Conservation (phyloP, 2,888 invertebrate species). For the Cecidostiba fungosa region DNA sequence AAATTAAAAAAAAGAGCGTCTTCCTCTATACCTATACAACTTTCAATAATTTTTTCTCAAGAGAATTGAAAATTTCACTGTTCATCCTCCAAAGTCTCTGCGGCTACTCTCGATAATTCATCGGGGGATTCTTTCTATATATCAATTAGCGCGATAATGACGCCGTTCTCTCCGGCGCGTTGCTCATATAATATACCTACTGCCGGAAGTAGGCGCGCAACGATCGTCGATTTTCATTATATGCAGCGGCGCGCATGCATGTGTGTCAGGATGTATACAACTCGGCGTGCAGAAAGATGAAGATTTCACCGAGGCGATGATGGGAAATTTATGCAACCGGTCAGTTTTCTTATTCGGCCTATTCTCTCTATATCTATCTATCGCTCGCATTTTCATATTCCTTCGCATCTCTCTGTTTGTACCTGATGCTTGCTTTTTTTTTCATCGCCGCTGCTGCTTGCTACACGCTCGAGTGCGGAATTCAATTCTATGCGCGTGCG, state of each 20-base stretch:
- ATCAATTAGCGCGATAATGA: constrained; percentile 48
- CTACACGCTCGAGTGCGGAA: background rate
- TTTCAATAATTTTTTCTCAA: constrained; percentile 20
- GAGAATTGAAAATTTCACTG: constrained; percentile 13
- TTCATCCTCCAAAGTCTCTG: background rate
- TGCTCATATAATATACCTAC: background rate
- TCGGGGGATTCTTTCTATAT: background rate
- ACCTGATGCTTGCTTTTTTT: background rate
- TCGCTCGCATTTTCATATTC: constrained; percentile 33
- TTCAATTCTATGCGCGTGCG: background rate
- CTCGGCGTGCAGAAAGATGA: constrained; percentile 42
- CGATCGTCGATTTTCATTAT: constrained; percentile 61
- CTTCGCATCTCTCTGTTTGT: background rate
- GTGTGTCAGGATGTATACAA: constrained; percentile 45
- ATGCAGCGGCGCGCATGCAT: constrained; percentile 8
- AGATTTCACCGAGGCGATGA: constrained; percentile 66
- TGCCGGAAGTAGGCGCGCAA: constrained; percentile 59
- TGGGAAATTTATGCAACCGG: constrained; percentile 71
- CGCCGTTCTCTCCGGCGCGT: constrained; percentile 4
- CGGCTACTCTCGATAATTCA: constrained; percentile 26
- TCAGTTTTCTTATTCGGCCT: constrained; percentile 65
- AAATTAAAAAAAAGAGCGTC: background rate
- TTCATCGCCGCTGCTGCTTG: background rate
- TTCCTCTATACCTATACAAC: background rate
- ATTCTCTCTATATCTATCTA: constrained; percentile 6